phyloP scores from a whole-genome alignment of 2,113 vertebrate genomes.

The Odobenus rosmarus region DNA sequence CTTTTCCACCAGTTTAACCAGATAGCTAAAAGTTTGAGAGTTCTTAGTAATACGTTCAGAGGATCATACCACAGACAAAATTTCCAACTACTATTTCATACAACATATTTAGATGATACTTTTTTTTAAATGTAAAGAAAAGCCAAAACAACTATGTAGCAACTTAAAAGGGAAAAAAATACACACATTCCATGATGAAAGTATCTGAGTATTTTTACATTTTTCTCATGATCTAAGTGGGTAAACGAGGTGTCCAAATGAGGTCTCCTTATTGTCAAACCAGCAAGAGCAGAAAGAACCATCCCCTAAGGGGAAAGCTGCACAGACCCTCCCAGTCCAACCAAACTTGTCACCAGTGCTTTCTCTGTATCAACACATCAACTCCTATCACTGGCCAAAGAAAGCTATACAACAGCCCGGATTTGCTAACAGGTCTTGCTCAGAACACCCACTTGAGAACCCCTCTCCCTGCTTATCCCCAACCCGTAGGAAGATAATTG shows the following conservation, averaged over 20 bases:
- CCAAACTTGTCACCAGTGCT: neutral
- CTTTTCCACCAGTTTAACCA: neutral
- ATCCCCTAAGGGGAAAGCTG: neutral
- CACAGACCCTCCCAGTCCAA: neutral
- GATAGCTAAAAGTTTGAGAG: neutral
- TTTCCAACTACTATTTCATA: neutral
- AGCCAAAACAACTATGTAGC: neutral
- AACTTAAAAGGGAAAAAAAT: neutral
- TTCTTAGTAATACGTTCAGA: neutral
- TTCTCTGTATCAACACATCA: neutral
- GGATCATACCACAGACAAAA: neutral
- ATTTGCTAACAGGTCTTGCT: neutral
- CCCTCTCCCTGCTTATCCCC: neutral
- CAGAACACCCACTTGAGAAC: neutral
- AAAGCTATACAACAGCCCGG: neutral
- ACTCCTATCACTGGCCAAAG: neutral
- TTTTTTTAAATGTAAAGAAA: neutral
- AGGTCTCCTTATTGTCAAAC: neutral
- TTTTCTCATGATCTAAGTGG: neutral
- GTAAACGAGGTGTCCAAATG: neutral
- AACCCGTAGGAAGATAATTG: slow-evolving; percentile 57
- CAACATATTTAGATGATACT: neutral
- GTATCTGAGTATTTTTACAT: neutral
- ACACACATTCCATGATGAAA: neutral
- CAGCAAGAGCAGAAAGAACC: neutral